Conservation (phyloP, 2,113 vertebrate species). For the Orientallactaga bullata region DNA sequence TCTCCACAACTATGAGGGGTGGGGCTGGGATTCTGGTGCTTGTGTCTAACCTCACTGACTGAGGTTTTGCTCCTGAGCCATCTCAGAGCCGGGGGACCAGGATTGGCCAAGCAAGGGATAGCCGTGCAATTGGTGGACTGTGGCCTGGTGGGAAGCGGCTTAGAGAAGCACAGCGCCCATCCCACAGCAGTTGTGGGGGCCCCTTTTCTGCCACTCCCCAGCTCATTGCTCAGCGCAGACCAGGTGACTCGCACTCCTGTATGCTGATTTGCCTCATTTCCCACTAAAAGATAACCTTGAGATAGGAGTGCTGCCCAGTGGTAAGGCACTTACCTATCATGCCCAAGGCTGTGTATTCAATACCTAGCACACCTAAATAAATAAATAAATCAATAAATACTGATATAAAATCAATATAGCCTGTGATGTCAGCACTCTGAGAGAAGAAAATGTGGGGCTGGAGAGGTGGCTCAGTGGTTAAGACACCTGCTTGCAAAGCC, state of each 20-base stretch:
- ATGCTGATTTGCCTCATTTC: neutral
- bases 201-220: fast-evolving
- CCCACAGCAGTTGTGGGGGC: fast-evolving
- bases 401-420: too few relatives aligned
- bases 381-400: neutral
- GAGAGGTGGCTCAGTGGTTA: too few relatives aligned
- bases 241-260: neutral
- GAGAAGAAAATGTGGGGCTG: too few relatives aligned
- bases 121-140: fast-evolving
- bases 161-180: neutral
- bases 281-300: neutral
- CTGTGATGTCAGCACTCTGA: too few relatives aligned
- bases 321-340: too few relatives aligned
- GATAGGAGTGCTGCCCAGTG: too few relatives aligned
- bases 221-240: neutral
- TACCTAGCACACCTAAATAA: neutral
- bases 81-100: too few relatives aligned
- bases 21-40: neutral
- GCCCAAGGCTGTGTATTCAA: too few relatives aligned
- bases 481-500: too few relatives aligned
- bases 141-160: neutral
- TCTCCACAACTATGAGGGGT: neutral
- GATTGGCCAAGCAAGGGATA: neutral
- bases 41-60: neutral
- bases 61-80: neutral